Conservation (phyloP, 1,140 invertebrate genomes). For the Atopsyche davidsoni region DNA sequence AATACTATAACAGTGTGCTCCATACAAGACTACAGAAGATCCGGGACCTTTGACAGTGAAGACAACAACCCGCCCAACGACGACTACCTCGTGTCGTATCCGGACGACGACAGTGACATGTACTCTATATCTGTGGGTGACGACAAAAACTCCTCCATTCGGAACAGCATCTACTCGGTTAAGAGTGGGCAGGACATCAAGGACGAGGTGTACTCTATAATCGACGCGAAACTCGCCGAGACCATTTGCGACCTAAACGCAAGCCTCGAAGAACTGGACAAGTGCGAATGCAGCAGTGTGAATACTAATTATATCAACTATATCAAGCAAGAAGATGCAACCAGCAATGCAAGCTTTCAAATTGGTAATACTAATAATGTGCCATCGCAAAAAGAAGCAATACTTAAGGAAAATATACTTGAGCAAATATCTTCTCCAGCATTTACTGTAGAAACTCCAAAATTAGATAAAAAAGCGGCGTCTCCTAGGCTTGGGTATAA, state of each 20-base stretch:
- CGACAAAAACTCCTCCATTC: constrained; percentile 12
- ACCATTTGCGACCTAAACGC: constrained; percentile 15
- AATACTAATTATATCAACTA: neutral
- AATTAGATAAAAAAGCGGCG: too few species aligned
- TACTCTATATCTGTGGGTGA: constrained; percentile 5
- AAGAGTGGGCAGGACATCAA: constrained; percentile 22
- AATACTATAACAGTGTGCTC: constrained; percentile 24
- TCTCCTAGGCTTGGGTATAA: too few species aligned
- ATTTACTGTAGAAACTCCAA: too few species aligned
- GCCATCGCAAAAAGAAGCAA: too few species aligned
- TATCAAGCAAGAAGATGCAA: neutral
- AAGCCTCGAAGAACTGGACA: constrained; percentile 18
- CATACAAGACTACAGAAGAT: constrained; percentile 26
- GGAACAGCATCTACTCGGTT: constrained; percentile 24
- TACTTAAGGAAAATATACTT: too few species aligned
- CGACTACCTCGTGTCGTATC: constrained; percentile 25
- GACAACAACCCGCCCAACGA: constrained; percentile 12
- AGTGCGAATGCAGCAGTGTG: neutral
- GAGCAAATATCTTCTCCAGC: too few species aligned
- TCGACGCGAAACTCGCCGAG: constrained; percentile 16
- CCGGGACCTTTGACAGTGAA: constrained; percentile 17
- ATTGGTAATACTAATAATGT: too few species aligned
- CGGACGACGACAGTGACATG: constrained; percentile 26
- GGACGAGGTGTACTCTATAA: constrained; percentile 16
- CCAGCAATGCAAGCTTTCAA: neutral